Evolutionary conservation across 2,797 vertebrate genomes (phyloP).

Genomic region (Todus mexicanus): DNA sequence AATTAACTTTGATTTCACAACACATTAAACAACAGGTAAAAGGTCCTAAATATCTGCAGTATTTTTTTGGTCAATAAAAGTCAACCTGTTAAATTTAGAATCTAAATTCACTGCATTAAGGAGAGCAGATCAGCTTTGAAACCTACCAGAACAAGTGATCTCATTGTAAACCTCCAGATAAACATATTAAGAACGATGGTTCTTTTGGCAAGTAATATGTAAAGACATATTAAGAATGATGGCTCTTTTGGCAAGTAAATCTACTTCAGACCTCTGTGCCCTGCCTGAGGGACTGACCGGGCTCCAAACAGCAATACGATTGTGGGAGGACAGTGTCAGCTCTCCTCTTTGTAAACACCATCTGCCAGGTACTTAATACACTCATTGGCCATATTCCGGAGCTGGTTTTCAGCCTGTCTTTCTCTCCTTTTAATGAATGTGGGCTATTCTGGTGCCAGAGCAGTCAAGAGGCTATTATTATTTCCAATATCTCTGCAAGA

Average conservation of each 20-base stretch:
- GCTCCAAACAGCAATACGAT: not conserved
- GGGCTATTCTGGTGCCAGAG: not conserved
- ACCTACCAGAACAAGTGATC: not conserved
- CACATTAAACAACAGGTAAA: not conserved
- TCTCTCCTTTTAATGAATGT: not conserved
- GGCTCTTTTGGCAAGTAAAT: conserved; percentile 3
- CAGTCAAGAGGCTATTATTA: not conserved
- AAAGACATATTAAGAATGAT: not conserved
- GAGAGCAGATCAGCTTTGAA: conserved; percentile 8
- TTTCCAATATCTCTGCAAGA: not conserved
- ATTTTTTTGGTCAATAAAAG: not conserved
- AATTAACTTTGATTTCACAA: not conserved
- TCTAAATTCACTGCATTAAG: not conserved
- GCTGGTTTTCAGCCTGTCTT: not conserved
- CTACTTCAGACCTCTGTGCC: not conserved
- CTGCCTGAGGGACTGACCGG: not conserved
- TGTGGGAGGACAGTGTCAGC: not conserved
- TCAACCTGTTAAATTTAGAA: not conserved
- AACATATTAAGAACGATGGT: not conserved
- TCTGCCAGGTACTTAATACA: conserved; percentile 7
- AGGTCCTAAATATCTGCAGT: not conserved
- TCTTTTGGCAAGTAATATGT: not conserved
- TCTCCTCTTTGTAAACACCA: conserved; percentile 22
- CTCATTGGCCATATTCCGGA: not conserved
- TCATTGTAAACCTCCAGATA: not conserved